phyloP scores from a whole-genome alignment of 2,888 invertebrate genomes.

The Plebejus melissa region DNA sequence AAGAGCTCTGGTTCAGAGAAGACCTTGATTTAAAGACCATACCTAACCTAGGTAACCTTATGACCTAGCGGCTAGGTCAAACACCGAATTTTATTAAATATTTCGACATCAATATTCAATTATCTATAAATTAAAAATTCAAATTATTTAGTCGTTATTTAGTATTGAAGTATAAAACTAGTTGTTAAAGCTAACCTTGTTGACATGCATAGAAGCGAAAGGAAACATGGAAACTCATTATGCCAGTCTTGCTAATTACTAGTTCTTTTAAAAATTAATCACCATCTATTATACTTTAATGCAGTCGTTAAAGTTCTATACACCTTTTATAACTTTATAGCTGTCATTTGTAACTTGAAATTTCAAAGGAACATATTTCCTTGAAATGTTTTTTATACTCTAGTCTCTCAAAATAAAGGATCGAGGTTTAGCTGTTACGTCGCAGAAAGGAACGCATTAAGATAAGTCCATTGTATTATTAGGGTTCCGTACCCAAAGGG shows the following conservation, averaged over 20 bases:
- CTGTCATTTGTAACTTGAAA: not conserved
- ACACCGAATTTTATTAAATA: not conserved
- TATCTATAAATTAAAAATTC: not conserved
- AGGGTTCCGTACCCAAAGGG: no score
- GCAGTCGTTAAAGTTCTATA: not conserved
- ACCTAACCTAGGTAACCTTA: not conserved
- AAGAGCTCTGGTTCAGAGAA: not conserved
- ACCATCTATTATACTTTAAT: not conserved
- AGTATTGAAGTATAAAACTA: not conserved
- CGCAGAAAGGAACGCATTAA: slow-evolving; percentile 45
- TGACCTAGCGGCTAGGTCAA: not conserved
- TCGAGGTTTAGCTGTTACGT: slow-evolving; percentile 42
- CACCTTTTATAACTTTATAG: not conserved
- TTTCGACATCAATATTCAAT: not conserved
- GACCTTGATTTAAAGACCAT: not conserved
- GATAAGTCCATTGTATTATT: slow-evolving; percentile 45
- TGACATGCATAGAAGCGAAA: slow-evolving; percentile 4
- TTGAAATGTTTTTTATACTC: slow-evolving; percentile 21
- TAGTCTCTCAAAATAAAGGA: slow-evolving; percentile 41
- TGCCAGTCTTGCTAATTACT: not conserved
- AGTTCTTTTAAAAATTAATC: slow-evolving; percentile 3
- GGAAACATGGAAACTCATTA: not conserved
- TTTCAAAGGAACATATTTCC: slow-evolving; percentile 13
- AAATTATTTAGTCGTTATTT: not conserved
- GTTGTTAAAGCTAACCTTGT: not conserved